Conservation (phyloP, 2,888 invertebrate genomes). For the Notodonta ziczac region DNA sequence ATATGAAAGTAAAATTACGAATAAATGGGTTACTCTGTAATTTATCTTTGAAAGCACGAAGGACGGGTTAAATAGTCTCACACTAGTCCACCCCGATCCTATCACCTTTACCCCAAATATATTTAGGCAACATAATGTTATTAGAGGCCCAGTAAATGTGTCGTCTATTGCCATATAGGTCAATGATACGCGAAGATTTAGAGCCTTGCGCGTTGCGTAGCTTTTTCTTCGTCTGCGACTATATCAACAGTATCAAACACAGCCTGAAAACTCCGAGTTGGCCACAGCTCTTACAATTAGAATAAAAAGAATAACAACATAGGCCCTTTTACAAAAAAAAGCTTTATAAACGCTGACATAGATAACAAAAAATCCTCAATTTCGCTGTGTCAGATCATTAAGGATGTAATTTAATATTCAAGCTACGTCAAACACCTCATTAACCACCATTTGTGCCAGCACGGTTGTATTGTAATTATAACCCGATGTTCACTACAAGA, state of each 20-base stretch:
- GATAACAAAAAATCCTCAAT: neutral
- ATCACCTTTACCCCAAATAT: neutral
- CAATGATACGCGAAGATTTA: neutral
- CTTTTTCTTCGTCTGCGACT: neutral
- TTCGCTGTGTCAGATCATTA: neutral
- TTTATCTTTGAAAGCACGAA: too few species aligned
- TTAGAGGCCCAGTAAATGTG: neutral
- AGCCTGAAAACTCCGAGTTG: too few species aligned
- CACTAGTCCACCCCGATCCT: neutral
- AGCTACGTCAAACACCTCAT: conserved; percentile 28
- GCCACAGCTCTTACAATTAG: too few species aligned
- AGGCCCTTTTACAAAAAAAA: neutral
- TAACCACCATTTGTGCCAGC: conserved; percentile 28
- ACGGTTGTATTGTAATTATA: conserved; percentile 41
- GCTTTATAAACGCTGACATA: neutral
- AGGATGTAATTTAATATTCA: neutral
- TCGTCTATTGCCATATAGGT: neutral
- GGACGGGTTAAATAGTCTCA: too few species aligned
- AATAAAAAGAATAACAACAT: too few species aligned
- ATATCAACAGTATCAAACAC: too few species aligned
- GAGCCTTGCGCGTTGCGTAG: neutral
- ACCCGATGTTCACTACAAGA: conserved; percentile 34
- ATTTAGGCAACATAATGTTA: neutral
- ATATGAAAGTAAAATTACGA: too few species aligned
- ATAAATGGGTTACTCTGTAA: too few species aligned